Conservation (phyloP, 2,113 vertebrate genomes). For the Aptenodytes forsteri region DNA sequence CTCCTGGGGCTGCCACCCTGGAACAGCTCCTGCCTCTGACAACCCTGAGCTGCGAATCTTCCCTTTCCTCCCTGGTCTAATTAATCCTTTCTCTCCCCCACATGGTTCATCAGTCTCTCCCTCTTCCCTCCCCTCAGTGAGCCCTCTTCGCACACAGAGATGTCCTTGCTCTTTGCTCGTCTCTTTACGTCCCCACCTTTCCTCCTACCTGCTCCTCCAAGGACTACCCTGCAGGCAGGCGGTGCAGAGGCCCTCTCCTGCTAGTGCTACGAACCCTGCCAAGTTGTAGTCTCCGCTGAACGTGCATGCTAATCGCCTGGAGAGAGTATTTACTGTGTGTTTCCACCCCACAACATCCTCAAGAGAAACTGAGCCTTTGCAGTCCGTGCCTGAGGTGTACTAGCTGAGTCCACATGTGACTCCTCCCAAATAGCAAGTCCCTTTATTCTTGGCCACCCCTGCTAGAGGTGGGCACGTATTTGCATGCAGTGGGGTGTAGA, state of each 20-base stretch:
- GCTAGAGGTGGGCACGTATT: background rate
- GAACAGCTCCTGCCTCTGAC: background rate
- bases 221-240: background rate
- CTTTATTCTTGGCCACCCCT: background rate
- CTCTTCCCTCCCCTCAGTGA: background rate
- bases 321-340: background rate
- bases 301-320: rapidly evolving
- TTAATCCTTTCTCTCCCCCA: background rate
- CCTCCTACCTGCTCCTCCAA: background rate
- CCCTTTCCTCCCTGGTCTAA: background rate
- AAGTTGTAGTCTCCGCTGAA: background rate
- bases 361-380: background rate
- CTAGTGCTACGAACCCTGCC: background rate
- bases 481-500: background rate
- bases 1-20: background rate
- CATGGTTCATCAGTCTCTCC: background rate
- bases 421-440: background rate
- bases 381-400: background rate
- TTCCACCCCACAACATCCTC: background rate
- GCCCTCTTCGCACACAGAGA: background rate
- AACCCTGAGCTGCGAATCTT: background rate
- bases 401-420: background rate
- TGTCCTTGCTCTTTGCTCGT: background rate
- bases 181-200: background rate
- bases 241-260: background rate